Evolutionary conservation across 2,888 invertebrate genomes (phyloP).

Genomic region (Platynereis dumerilii): DNA sequence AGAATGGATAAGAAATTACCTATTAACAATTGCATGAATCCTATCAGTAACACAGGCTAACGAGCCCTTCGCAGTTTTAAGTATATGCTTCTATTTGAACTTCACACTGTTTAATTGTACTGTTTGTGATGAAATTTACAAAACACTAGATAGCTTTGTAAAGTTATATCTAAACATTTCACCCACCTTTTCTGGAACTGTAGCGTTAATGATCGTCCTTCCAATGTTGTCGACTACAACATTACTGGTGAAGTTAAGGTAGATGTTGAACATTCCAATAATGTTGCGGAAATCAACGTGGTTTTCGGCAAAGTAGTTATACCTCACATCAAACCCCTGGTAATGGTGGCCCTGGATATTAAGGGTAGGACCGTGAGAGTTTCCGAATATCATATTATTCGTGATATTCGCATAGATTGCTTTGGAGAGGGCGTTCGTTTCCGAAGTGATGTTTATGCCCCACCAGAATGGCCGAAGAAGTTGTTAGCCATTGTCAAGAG

Average conservation of each 20-base stretch:
- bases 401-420: slow-evolving; percentile 91
- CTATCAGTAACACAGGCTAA: too few relatives aligned
- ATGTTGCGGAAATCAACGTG: slow-evolving; percentile 79
- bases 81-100: too few relatives aligned
- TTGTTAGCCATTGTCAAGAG: slow-evolving; percentile 62
- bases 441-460: slow-evolving; percentile 51
- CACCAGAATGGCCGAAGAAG: slow-evolving; percentile 47
- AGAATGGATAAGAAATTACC: too few relatives aligned
- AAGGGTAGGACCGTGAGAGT: slow-evolving; percentile 83
- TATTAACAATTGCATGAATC: too few relatives aligned
- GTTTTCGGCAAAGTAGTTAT: slow-evolving; percentile 93
- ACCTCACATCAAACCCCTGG: slow-evolving; percentile 87
- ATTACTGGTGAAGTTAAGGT: slow-evolving; percentile 68
- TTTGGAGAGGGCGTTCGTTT: slow-evolving; percentile 64
- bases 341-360: slow-evolving; percentile 78
- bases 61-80: too few relatives aligned
- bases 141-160: slow-evolving; percentile 68
- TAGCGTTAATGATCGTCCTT: slow-evolving; percentile 37
- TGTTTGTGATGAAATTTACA: too few relatives aligned
- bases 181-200: slow-evolving; percentile 29
- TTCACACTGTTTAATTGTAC: too few relatives aligned
- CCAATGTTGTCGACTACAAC: slow-evolving; percentile 66
- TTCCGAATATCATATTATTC: slow-evolving; percentile 89
- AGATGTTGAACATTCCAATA: slow-evolving; percentile 67
- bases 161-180: slow-evolving; percentile 71